Base-by-base conservation (phyloP, 2,888 invertebrate species). In the Rotaria macrura region DNA sequence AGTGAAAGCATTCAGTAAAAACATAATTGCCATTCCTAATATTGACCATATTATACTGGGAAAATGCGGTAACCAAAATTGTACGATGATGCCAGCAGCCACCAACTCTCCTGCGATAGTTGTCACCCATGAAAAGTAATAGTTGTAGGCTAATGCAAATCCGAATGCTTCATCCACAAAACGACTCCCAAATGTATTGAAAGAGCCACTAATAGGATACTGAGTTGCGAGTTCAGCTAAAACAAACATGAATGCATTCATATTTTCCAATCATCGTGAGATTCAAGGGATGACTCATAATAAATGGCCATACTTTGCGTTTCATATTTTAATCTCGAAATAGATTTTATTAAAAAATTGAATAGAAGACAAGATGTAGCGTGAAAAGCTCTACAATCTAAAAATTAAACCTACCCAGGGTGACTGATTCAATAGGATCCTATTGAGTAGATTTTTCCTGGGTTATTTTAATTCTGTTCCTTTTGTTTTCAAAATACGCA, bases 101-200 rank as follows among this genome's bases (percentile, higher is more conserved):
- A 74, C 74, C 38, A 74, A 25, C 14, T 74, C 74, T 25, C 74
- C 74, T 25, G 74, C 40, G 20, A 74, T 38, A 1, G 74, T 74
- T 25, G 25, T 12, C 29, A 74, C 74, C 74, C 74, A 74, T 10
- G 74, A 74, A 74, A 74, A 74, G 29, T 40, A 74, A 43, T 74
- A 74, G 17, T 74, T 74, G 20, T 74, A 74, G 7, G 74, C 40
- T 74, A 74, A 74, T 38, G 74, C 74, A 43, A 74, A 74, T 2
- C 74, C 74, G 14, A 74, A 74, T 25, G 74, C 74, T 74, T 74
- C 74, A 25, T 74, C 74, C 9, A 74, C 74, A 14, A 74, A 74
- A 12, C 74, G 74, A 74, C 74, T 74, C 5, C 74, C 74, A 74
- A 9, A 74, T 23, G 74, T 74, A 74, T 74, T 74, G 20, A 74